These are phyloP conservation scores for Anomalospiza imberbis DNA, from an alignment of 2,797 vertebrate species.

Conservation along the genomic window DNA sequence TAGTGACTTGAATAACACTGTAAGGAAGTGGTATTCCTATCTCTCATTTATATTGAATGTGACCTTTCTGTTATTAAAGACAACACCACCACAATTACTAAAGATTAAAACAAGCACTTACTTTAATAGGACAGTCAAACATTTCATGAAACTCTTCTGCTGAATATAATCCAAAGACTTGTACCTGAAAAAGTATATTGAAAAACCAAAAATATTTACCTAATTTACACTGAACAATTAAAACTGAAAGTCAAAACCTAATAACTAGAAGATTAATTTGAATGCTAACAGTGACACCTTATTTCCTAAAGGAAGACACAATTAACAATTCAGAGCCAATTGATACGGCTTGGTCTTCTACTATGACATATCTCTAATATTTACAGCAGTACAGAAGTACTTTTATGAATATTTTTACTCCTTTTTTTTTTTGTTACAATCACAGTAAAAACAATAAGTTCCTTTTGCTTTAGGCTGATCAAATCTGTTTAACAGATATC, in stretches of 20 bases:
- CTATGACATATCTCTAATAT: not conserved
- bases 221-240: not conserved
- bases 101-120: slow-evolving; percentile 74
- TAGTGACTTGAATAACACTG: slow-evolving; percentile 11
- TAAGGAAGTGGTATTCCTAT: not conserved
- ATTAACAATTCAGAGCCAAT: not conserved
- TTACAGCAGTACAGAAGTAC: not conserved
- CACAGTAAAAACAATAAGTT: not conserved
- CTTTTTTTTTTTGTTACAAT: not conserved
- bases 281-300: not conserved
- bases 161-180: slow-evolving; percentile 94
- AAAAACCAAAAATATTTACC: not conserved
- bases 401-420: not conserved
- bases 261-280: not conserved
- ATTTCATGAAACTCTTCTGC: slow-evolving; percentile 95
- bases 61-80: slow-evolving; percentile 40
- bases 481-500: slow-evolving; percentile 40
- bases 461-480: slow-evolving; percentile 10
- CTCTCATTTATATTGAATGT: slow-evolving; percentile 11
- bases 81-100: not conserved
- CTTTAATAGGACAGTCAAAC: slow-evolving; percentile 98
- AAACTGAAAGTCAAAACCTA: not conserved
- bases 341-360: not conserved
- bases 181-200: slow-evolving; percentile 79
- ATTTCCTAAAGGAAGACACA: not conserved